phyloP scores from a whole-genome alignment of 2,113 vertebrate genomes.

The Salvelinus alpinus region DNA sequence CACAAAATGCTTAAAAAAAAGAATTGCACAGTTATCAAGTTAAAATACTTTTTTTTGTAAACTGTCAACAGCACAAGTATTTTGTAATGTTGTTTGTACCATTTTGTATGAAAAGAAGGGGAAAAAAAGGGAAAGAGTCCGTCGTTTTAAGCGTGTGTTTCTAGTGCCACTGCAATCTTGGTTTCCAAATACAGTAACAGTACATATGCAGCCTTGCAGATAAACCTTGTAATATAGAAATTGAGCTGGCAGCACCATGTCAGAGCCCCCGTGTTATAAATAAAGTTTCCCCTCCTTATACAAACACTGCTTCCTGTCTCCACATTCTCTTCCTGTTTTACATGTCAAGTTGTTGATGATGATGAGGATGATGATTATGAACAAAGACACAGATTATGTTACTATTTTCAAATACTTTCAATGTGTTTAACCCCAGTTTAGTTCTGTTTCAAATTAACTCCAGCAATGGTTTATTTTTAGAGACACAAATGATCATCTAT shows the following conservation, averaged over 20 bases:
- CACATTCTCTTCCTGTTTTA: constrained; percentile 31
- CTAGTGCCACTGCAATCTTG: constrained; percentile 84
- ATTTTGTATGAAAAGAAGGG: constrained; percentile 83
- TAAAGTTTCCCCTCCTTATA: constrained; percentile 78
- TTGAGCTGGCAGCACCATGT: constrained; percentile 69
- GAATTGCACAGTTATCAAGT: constrained; percentile 76
- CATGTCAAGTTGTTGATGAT: neutral
- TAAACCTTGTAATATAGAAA: constrained; percentile 80
- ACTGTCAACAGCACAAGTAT: constrained; percentile 96
- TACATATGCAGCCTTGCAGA: constrained; percentile 83
- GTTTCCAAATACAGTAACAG: constrained; percentile 76
- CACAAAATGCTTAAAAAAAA: constrained; percentile 54
- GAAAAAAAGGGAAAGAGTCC: constrained; percentile 68
- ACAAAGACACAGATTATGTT: neutral
- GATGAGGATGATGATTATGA: neutral
- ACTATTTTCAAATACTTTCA: neutral
- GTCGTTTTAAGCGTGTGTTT: constrained; percentile 88
- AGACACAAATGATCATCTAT: neutral
- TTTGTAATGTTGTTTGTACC: constrained; percentile 99
- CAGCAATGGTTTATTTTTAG: neutral
- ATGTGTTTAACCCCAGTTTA: too few relatives aligned
- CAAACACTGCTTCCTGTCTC: constrained; percentile 51
- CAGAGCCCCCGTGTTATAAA: constrained; percentile 80
- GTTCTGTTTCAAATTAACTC: neutral
- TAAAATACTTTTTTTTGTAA: constrained; percentile 89